Base-by-base conservation (phyloP, 2,888 invertebrate species). In the Andrena haemorrhoa region DNA sequence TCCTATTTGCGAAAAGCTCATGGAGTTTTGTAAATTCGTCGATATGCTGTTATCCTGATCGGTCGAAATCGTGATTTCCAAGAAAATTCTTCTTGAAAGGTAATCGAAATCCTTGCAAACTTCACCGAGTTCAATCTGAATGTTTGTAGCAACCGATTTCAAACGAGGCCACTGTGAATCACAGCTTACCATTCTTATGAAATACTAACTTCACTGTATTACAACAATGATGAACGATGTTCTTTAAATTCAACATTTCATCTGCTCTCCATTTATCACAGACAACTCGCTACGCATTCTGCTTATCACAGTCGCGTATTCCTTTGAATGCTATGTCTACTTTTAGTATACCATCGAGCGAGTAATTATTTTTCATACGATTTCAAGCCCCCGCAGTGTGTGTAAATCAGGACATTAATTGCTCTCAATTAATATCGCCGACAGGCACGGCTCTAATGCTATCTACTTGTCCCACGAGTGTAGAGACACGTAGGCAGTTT, bases 401-500 rank as follows among this genome's bases (percentile, higher is more conserved):
- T 1, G n/a, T 23, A 41, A 16, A 47, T 4, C 41, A 23, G 12
- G 51, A 47, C 41, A 72, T 72, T 49, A 76, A 58, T 65, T 58
- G 31, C 35, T 49, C 35, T 49, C 64, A 47, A 65, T 73, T 77
- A 77, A 58, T 65, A 65, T 77, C 20, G 47, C 58, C n/a, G n/a
- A 12, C 20, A 16, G 6, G 26, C 41, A 1, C 47, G 12, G 49
- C 6, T 3, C 4, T 5, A 72, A 58, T 26, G 58, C 10, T 58
- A 58, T 49, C 65, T 73, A 10, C 56, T 41, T 60, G 58, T 60
- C 71, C 58, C 58, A 20, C 56, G 49, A 58, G 56, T 41, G 49
- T 29, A 23, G n/a, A 65, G 58, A 53, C 60, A 78, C 71, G 79
- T 72, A 65, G 49, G 60, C 65, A 72, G 51, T 72, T 72, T 51